Conservation (phyloP, 1,140 invertebrate species). For the Trypoxylus dichotomus region DNA sequence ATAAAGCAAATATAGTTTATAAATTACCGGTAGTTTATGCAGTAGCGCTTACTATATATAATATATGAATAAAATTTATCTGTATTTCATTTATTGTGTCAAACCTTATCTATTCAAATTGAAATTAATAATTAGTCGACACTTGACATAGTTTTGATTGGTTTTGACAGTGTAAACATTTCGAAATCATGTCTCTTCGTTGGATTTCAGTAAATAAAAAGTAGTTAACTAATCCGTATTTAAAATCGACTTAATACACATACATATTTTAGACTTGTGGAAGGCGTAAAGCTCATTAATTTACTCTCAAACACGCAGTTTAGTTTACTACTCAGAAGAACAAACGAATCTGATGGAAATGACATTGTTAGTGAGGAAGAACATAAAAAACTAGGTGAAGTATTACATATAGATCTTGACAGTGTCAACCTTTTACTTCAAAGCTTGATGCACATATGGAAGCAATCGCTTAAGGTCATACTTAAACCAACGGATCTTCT, state of each 20-base stretch:
- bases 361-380: conserved; percentile 42
- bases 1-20: no score
- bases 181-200: conserved; percentile 30
- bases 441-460: conserved; percentile 44
- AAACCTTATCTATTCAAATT: no score
- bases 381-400: conserved; percentile 41
- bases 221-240: conserved; percentile 31
- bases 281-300: conserved; percentile 45
- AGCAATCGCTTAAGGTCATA: conserved; percentile 45
- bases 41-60: no score
- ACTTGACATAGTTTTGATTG: no score
- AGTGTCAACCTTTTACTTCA: conserved; percentile 44
- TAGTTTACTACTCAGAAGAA: conserved; percentile 39
- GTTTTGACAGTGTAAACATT: no score
- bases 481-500: conserved; percentile 47
- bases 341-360: conserved; percentile 37
- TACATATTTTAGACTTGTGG: conserved; percentile 40
- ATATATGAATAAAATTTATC: no score
- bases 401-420: conserved; percentile 38
- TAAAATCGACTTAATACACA: conserved; percentile 16
- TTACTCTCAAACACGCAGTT: conserved; percentile 39
- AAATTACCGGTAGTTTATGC: no score
- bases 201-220: conserved; percentile 41
- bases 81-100: no score
- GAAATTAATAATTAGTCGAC: no score